phyloP scores from a whole-genome alignment of 2,113 vertebrate species.

The Nettapus auritus region DNA sequence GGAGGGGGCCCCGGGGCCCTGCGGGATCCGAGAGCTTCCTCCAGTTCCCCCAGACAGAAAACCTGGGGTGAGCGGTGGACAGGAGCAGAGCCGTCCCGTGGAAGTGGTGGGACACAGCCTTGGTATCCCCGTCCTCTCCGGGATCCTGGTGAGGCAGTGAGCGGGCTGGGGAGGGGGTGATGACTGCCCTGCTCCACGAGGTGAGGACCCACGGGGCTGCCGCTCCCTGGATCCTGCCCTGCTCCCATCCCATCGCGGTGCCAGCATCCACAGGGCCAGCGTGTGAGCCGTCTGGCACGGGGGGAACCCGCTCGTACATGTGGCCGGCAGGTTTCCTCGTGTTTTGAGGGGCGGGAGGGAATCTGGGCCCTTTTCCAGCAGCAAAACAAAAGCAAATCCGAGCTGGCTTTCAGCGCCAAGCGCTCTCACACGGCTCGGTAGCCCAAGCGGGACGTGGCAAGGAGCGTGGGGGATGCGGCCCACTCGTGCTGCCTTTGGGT shows the following conservation, averaged over 20 bases:
- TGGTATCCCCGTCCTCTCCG: background rate
- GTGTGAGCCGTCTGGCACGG: fast-evolving
- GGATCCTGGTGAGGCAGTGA: background rate
- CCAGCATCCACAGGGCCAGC: fast-evolving
- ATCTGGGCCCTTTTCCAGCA: conserved; percentile 63
- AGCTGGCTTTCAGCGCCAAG: background rate
- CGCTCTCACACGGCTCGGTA: background rate
- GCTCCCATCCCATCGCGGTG: fast-evolving
- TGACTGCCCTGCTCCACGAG: fast-evolving
- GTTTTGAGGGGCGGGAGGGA: conserved; percentile 40
- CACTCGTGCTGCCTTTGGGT: background rate
- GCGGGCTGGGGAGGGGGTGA: background rate
- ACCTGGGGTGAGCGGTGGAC: background rate
- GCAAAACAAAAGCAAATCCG: conserved; percentile 51
- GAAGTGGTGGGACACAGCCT: background rate
- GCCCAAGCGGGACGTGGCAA: background rate
- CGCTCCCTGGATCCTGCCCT: background rate
- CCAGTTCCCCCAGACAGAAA: background rate
- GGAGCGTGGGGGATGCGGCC: fast-evolving
- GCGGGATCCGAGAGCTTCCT: background rate
- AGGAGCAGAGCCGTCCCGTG: background rate
- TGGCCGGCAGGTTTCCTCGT: conserved; percentile 40
- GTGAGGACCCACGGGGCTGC: fast-evolving
- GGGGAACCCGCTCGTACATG: background rate
- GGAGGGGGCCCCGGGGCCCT: background rate